These are phyloP conservation scores for Muntiacus muntjak DNA, from an alignment of 2,113 vertebrate genomes.

Conservation along the genomic window DNA sequence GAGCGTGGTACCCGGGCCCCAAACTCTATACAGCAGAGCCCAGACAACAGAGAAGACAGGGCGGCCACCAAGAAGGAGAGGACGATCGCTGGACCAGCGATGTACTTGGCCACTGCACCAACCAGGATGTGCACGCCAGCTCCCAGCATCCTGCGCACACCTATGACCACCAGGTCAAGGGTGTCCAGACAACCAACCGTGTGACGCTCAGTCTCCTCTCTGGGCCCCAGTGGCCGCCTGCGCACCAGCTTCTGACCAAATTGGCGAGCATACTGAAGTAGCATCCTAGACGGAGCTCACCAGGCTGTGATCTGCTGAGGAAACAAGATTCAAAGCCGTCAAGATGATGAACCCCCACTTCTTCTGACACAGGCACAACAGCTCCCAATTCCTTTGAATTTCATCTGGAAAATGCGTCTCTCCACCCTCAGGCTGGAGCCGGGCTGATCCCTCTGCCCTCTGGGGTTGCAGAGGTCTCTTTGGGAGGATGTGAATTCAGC, in stretches of 20 bases:
- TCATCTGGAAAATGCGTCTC: background rate
- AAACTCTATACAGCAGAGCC: conserved; percentile 93
- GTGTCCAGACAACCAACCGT: conserved; percentile 87
- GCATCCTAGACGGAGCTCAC: conserved; percentile 70
- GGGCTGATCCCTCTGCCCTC: background rate
- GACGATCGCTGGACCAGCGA: conserved; percentile 88
- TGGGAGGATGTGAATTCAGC: background rate
- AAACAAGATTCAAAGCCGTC: background rate
- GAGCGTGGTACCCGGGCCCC: conserved; percentile 92
- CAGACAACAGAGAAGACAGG: conserved; percentile 89
- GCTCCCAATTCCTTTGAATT: background rate
- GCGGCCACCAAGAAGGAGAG: conserved; percentile 92
- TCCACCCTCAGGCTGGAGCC: background rate
- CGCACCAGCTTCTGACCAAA: conserved; percentile 83
- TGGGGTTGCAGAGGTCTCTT: background rate
- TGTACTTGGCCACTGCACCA: conserved; percentile 89
- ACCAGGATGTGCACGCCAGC: conserved; percentile 91
- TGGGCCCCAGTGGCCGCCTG: conserved; percentile 78
- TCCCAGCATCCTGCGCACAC: conserved; percentile 91
- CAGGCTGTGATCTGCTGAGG: background rate
- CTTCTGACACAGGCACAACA: background rate
- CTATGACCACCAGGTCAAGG: conserved; percentile 89
- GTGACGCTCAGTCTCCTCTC: conserved; percentile 52
- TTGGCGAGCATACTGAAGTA: conserved; percentile 57
- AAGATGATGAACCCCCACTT: background rate